Base-by-base conservation (phyloP, 2,888 invertebrate genomes). In the Calameuta idolon region DNA sequence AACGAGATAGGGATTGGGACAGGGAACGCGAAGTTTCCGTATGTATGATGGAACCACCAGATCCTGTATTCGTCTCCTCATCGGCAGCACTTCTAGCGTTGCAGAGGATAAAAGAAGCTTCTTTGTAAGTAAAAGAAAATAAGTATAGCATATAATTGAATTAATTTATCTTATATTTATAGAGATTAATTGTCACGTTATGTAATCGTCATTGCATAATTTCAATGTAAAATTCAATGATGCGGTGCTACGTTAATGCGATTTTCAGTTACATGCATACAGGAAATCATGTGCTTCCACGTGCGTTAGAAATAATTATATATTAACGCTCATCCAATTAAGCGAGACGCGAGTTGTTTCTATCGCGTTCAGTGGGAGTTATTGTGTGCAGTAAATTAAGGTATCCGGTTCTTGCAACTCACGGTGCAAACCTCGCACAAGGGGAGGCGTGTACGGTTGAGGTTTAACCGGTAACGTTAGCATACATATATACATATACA, bases 81-180 rank as follows among this genome's bases (percentile, higher is more conserved):
- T 92, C 93, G 37, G 93, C 93, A 74, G 92, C 93, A 31, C 89
- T 93, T 73, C 89, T 93, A 79, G 92, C 93, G 23, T 85, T 93
- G 76, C 93, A 93, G 84, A 92, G 93, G 92, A 92, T 93, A 90
- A 93, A 93, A 87, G 93, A 93, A 87, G 92, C 93, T 73, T 92
- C 93, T 77, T 82, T 93, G 93, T 93, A 88, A 92, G 93, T 92
- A 85, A 77, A 55, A 55, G 5, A 55, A 23, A 55, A 55, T 55
- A 9, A 9, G 9, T 55, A 23, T 9, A 9, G 23, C 9, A 55
- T 23, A 23, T 23, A 9, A 23, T 23, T 9, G 5, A 55, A 55
- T 55, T 23, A 55, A 23, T 23, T 55, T 9, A 23, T 55, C 15
- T 23, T 55, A 55, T 9, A 55, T 55, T 0, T 23, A 55, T 9